These are phyloP conservation scores for Protodeltote pygarga DNA, from an alignment of 2,888 invertebrate species.

Conservation along the genomic window DNA sequence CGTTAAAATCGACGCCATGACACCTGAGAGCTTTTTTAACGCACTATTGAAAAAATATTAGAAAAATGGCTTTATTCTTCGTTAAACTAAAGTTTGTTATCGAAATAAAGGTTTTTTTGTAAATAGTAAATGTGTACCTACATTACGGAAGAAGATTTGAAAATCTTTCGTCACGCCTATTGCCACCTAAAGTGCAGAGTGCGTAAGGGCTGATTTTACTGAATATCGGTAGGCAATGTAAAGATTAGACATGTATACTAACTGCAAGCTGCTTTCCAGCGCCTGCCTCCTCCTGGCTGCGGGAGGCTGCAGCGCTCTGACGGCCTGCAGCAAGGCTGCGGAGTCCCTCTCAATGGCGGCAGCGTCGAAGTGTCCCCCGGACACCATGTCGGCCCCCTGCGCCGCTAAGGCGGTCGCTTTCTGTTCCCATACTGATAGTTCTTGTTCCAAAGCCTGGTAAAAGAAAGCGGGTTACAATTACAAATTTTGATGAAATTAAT, in stretches of 20 bases:
- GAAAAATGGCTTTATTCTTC: too few relatives aligned
- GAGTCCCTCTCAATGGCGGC: slow-evolving; percentile 93
- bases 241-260: slow-evolving; percentile 45
- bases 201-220: background rate
- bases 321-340: slow-evolving; percentile 90
- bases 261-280: slow-evolving; percentile 88
- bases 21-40: too few relatives aligned
- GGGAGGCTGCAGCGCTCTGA: slow-evolving; percentile 91
- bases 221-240: background rate
- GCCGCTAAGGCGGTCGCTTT: slow-evolving; percentile 92
- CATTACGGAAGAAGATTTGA: too few relatives aligned
- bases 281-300: slow-evolving; percentile 90
- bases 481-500: too few relatives aligned
- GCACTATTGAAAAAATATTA: too few relatives aligned
- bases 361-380: slow-evolving; percentile 98
- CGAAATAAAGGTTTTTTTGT: too few relatives aligned
- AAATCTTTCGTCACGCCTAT: too few relatives aligned
- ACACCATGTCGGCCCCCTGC: slow-evolving; percentile 95
- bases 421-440: slow-evolving; percentile 93
- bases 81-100: too few relatives aligned
- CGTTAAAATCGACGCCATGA: too few relatives aligned
- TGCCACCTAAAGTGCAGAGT: too few relatives aligned
- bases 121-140: too few relatives aligned
- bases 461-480: background rate
- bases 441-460: slow-evolving; percentile 91